Percentiles rank a stretch among this genome's conserved stretches.
These are phyloP conservation scores for Rousettus leschenaultii DNA, from an alignment of 2,113 vertebrate species.

Conservation along the genomic window DNA sequence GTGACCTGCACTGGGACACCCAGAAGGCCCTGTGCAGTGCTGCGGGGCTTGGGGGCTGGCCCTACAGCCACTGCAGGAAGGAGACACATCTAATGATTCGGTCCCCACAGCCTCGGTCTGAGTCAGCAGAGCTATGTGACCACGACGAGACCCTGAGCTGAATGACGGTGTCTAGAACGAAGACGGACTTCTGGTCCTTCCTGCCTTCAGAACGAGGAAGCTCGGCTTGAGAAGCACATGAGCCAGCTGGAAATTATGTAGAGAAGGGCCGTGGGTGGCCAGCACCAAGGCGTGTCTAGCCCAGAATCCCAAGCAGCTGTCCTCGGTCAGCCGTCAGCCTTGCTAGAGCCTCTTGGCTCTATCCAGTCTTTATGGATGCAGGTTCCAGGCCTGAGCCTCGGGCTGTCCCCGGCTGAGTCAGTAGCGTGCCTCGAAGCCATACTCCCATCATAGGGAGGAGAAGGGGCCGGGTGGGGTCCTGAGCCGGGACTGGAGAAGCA, in stretches of 20 bases:
- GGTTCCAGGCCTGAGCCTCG: not conserved
- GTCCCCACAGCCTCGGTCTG: not conserved
- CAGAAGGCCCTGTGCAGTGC: not conserved
- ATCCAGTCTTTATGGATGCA: not conserved
- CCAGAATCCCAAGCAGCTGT: not conserved
- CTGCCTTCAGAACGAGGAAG: not conserved
- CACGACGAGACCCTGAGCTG: not conserved
- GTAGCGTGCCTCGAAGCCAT: not conserved
- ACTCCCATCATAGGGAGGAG: not conserved
- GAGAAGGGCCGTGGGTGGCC: not conserved
- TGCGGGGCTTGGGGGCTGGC: not conserved
- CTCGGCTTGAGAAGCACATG: not conserved
- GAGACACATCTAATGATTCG: not conserved
- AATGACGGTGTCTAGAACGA: not conserved
- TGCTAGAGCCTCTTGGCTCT: not conserved
- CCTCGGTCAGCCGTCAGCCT: not conserved
- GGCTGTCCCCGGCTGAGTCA: not conserved
- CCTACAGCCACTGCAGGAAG: not conserved
- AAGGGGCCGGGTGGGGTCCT: not conserved
- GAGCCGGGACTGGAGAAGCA: not conserved
- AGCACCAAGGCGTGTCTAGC: too few relatives aligned
- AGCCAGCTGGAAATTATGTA: not conserved
- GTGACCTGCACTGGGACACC: accelerated
- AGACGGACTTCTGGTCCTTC: too few relatives aligned
- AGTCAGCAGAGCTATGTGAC: not conserved